These are phyloP conservation scores for Luffia ferchaultella DNA, from an alignment of 2,888 invertebrate species.

Conservation along the genomic window DNA sequence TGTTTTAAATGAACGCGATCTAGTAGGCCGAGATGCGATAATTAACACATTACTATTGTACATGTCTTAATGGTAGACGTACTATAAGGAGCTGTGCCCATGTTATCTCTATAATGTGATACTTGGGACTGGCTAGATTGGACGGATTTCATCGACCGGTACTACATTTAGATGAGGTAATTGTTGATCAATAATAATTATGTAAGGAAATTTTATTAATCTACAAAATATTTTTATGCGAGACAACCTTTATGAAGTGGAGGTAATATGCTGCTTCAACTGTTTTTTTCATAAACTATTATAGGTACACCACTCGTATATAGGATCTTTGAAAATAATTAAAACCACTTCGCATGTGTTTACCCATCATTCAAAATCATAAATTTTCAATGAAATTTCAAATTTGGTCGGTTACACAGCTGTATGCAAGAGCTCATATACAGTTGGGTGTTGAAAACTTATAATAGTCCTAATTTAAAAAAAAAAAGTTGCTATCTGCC, in stretches of 20 bases:
- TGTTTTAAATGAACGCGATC: conserved; percentile 1
- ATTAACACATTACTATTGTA: conserved; percentile 2
- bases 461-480: no score
- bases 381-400: no score
- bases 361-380: no score
- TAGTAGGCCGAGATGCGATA: background rate
- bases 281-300: background rate
- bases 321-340: no score
- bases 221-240: no score
- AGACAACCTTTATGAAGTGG: background rate
- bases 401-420: no score
- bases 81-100: conserved; percentile 5
- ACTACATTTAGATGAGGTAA: conserved; percentile 1
- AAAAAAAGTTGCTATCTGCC: no score
- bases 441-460: no score
- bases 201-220: background rate
- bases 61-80: background rate
- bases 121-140: background rate
- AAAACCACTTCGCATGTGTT: no score
- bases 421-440: no score
- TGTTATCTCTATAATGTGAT: conserved; percentile 3
- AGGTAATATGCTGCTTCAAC: background rate
- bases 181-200: conserved; percentile 3
- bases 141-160: conserved; percentile 1
- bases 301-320: no score